These are phyloP conservation scores for Emberiza fucata DNA, from an alignment of 2,113 vertebrate species.

Conservation along the genomic window DNA sequence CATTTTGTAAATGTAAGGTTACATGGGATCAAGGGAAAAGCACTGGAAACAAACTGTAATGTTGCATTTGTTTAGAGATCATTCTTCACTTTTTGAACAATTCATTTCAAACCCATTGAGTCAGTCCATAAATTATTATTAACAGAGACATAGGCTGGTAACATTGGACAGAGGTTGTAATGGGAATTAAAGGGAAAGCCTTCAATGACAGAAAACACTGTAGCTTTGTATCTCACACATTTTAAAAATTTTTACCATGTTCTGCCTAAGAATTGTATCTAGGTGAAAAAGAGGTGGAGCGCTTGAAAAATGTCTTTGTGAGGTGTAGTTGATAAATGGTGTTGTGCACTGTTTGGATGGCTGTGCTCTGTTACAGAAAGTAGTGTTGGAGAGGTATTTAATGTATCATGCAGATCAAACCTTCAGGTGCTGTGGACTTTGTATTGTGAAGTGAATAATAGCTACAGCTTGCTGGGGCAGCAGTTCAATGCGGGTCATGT, in stretches of 20 bases:
- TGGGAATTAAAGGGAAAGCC: neutral
- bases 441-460: constrained; percentile 60
- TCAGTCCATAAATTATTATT: neutral
- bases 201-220: neutral
- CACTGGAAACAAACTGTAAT: neutral
- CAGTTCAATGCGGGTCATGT: constrained; percentile 43
- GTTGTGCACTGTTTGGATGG: neutral
- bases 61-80: neutral
- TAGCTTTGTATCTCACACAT: neutral
- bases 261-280: neutral
- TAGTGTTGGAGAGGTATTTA: constrained; percentile 1
- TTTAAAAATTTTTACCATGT: neutral
- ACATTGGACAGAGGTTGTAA: neutral
- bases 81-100: neutral
- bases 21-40: neutral
- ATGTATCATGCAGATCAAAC: constrained; percentile 38
- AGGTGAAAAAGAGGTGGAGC: neutral
- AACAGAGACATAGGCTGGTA: neutral
- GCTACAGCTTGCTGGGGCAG: constrained; percentile 46
- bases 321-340: constrained; percentile 22
- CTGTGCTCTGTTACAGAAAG: constrained; percentile 11
- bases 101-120: neutral
- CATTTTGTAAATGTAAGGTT: neutral
- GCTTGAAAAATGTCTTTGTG: neutral
- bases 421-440: constrained; percentile 40